Base-by-base conservation (phyloP, 2,888 invertebrate species). In the Volucella bombylans region DNA sequence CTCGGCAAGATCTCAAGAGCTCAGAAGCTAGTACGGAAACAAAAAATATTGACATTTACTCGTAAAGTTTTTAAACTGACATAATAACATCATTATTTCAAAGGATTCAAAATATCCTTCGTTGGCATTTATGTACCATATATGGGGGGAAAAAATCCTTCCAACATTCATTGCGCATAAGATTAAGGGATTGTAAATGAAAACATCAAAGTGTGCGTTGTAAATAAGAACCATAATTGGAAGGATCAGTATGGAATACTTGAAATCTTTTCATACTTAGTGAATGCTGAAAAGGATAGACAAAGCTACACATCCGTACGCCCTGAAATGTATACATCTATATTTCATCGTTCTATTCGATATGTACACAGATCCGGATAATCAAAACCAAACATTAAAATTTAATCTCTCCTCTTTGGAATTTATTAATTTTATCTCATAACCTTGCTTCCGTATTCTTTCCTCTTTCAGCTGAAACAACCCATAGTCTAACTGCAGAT, bases 301-400 rank as follows among this genome's bases (percentile, higher is more conserved):
- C 57, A 57, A 38, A 9, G 39, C 4, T 52, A 50, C 0, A 49
- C 43, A 31, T 31, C 6, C 31, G 6, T 31, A 31, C 31, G 2
- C 31, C 31, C 31, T 45, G 23, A n/a, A n/a, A 43, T 23, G 23
- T 23, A 4, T 43, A 9, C 9, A 47, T 39, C 49, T 41, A 62
- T 12, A 12, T 39, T 10, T n/a, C n/a, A 57, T 38, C 38, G 4
- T 38, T 45, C 31, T 38, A 9, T 38, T 45, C 57, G 8, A 41
- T 45, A n/a, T 3, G 15, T 49, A 14, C 14, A 49, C 1, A 39
- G 12, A 8, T 10, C 4, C 14, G 9, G 52, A 64, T 64, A 64
- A 78, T 62, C 69, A 64, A 64, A 78, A 71, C 57, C 55, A 71
- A 78, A 64, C 62, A 71, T 71, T 64, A 49, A 71, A 78, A 71